Base-by-base conservation (phyloP, 2,797 vertebrate species). In the Urocyon cinereoargenteus region DNA sequence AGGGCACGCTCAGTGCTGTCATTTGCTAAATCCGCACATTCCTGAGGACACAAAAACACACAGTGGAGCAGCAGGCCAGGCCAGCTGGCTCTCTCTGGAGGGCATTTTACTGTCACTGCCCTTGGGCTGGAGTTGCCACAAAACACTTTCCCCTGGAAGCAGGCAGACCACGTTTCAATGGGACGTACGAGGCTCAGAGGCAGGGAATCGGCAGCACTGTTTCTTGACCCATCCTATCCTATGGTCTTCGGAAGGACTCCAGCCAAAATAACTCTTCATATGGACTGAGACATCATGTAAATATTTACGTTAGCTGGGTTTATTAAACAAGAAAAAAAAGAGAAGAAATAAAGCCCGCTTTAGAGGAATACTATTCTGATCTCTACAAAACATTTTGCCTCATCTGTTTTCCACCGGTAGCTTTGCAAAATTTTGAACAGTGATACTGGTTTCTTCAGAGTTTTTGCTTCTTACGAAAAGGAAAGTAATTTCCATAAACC, bases 41-140 rank as follows among this genome's bases (percentile, higher is more conserved):
- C 94, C 95, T 85, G 24, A 78, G 81, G 89, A 64, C 96, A 97
- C 62, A 95, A 70, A 97, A 90, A 87, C 92, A 86, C 73, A 61
- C 62, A 36, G 61, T 4, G 40, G 49, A 78, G 57, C 34, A 11
- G 86, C 79, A 66, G 81, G 61, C 66, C 73, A 34, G 73, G 82
- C 89, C 62, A 45, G 36, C 73, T n/a, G 59, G 79, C 53, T 81
- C 81, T 72, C 66, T 94, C 77, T 36, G 51, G 92, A 66, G 64
- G 85, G 77, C 81, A 49, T 62, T 79, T 93, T 62, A 51, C 62
- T 40, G 89, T 88, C 90, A 62, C 53, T 31, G 88, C 45, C 75
- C 81, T 81, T 21, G 34, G 91, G 26, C 79, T 73, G 92, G 2
- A 28, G 72, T 19, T 77, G 62, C 91, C 85, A 91, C 16, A 68